These are phyloP conservation scores for Xiphophorus maculatus DNA, from an alignment of 2,113 vertebrate species.

Conservation along the genomic window DNA sequence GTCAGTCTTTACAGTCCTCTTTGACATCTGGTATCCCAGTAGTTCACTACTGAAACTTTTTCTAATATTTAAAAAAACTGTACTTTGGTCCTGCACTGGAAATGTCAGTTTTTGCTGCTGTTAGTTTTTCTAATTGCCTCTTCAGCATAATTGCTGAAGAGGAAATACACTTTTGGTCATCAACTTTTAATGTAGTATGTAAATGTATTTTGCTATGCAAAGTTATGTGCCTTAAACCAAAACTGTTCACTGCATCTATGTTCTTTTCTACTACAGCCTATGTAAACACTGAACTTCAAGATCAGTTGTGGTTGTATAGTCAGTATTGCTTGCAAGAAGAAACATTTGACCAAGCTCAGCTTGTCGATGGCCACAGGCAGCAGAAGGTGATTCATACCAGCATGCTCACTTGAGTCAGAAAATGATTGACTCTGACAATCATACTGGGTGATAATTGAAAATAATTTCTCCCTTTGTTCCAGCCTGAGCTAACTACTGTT, in stretches of 20 bases:
- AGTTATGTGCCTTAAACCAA: not conserved
- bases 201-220: too few relatives aligned
- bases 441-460: constrained; percentile 63
- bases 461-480: constrained; percentile 44
- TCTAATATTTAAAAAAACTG: too few relatives aligned
- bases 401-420: constrained; percentile 26
- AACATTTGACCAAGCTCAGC: constrained; percentile 2
- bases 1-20: too few relatives aligned
- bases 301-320: constrained; percentile 6
- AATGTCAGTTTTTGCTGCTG: too few relatives aligned
- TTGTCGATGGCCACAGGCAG: constrained; percentile 2
- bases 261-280: constrained; percentile 4
- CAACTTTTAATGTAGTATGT: too few relatives aligned
- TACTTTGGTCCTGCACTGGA: too few relatives aligned
- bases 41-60: too few relatives aligned
- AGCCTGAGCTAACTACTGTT: constrained; percentile 42
- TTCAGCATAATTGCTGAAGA: too few relatives aligned
- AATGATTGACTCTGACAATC: constrained; percentile 63
- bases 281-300: not conserved
- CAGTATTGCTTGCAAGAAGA: not conserved
- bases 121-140: too few relatives aligned
- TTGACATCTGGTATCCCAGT: too few relatives aligned
- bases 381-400: constrained; percentile 35
- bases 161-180: too few relatives aligned
- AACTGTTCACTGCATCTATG: not conserved